Percentiles rank a stretch among this genome's conserved stretches.
Evolutionary conservation across 2,888 invertebrate species (phyloP).

Genomic region (Nomada goodeniana): DNA sequence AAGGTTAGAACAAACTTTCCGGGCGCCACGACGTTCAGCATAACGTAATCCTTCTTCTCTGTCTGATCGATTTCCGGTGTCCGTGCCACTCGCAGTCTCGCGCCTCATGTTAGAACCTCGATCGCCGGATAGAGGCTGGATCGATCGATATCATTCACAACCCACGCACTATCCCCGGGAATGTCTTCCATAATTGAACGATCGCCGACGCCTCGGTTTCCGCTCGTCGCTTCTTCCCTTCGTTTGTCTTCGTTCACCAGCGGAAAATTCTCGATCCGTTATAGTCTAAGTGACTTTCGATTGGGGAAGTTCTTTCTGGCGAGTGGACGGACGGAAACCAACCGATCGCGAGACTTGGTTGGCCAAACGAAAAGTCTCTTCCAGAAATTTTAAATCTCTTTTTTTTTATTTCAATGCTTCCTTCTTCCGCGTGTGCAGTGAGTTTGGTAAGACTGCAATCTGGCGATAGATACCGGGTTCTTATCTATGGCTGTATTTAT

Average conservation of each 20-base stretch:
- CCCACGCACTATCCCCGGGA: constrained; percentile 48
- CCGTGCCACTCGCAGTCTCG: neutral
- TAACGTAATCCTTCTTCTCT: constrained; percentile 63
- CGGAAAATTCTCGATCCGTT: neutral
- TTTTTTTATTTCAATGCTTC: no score
- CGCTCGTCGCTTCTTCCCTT: constrained; percentile 37
- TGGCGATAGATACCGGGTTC: no score
- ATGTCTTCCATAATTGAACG: constrained; percentile 68
- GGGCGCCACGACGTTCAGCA: constrained; percentile 74
- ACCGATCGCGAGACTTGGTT: neutral
- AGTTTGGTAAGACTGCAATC: no score
- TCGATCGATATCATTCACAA: constrained; percentile 65
- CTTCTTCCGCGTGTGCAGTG: no score
- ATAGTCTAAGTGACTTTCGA: neutral
- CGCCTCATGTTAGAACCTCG: constrained; percentile 53
- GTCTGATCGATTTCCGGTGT: constrained; percentile 39
- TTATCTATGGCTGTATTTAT: no score
- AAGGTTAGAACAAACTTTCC: constrained; percentile 76
- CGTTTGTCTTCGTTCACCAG: constrained; percentile 26
- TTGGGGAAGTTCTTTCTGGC: neutral
- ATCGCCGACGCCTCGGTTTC: constrained; percentile 50
- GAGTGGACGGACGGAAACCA: neutral
- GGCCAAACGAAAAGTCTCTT: neutral
- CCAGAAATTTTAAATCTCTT: neutral
- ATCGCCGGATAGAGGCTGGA: constrained; percentile 35